These are phyloP conservation scores for Phataginus tricuspis DNA, from an alignment of 2,797 vertebrate species.

Conservation along the genomic window DNA sequence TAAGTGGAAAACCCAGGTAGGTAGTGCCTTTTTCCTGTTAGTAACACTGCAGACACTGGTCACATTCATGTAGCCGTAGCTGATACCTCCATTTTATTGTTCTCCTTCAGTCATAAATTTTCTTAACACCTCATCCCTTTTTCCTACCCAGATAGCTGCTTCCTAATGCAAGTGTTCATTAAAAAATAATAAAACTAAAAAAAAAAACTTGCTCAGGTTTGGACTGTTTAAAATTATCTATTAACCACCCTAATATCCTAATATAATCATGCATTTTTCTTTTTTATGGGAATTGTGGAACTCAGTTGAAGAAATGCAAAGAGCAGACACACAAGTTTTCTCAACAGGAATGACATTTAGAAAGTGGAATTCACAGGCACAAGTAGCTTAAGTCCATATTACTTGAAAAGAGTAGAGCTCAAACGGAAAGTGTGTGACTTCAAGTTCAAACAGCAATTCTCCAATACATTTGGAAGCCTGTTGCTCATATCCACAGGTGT, in stretches of 20 bases:
- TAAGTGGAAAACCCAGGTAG: neutral
- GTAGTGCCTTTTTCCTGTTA: neutral
- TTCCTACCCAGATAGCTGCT: neutral
- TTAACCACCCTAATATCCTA: neutral
- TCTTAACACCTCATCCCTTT: neutral
- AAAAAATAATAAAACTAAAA: neutral
- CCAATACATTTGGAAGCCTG: neutral
- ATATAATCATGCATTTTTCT: neutral
- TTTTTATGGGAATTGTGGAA: neutral
- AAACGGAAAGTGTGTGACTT: neutral
- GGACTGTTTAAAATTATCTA: neutral
- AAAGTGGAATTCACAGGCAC: neutral
- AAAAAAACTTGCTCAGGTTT: neutral
- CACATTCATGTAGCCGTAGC: accelerated
- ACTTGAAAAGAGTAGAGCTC: neutral
- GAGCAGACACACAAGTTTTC: neutral
- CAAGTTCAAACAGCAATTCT: neutral
- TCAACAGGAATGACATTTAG: neutral
- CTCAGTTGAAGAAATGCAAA: neutral
- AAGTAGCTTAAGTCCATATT: neutral
- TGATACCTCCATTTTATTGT: neutral
- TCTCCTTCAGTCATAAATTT: neutral
- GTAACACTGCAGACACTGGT: accelerated
- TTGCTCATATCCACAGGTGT: neutral
- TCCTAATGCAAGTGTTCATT: neutral